Evolutionary conservation across 2,888 invertebrate species (phyloP).

Genomic region (Tenthredo scrophulariae): DNA sequence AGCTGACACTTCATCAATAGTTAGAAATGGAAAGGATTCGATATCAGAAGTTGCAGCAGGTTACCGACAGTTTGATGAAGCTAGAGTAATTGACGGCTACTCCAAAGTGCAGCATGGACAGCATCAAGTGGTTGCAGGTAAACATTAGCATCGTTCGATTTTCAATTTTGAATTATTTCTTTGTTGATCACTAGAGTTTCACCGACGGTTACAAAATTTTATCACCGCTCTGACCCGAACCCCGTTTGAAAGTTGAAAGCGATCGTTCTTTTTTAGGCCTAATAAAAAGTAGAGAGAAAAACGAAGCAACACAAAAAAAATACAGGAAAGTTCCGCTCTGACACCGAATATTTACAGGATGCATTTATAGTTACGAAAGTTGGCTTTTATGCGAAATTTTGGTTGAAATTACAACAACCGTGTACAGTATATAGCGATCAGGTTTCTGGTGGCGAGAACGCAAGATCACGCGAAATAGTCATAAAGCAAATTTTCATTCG

Average conservation of each 20-base stretch:
- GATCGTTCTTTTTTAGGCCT: slow-evolving; percentile 30
- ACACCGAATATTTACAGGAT: slow-evolving; percentile 27
- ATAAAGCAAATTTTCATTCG: slow-evolving; percentile 19
- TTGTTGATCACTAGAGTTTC: slow-evolving; percentile 8
- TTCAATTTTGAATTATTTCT: slow-evolving; percentile 3
- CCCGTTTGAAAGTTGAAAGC: slow-evolving; percentile 47
- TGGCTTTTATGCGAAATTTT: slow-evolving; percentile 29
- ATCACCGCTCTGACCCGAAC: slow-evolving; percentile 39
- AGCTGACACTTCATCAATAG: slow-evolving; percentile 7
- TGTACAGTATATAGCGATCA: neutral
- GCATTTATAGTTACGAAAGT: slow-evolving; percentile 47
- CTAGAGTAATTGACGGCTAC: slow-evolving; percentile 44
- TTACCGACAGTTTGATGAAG: slow-evolving; percentile 38
- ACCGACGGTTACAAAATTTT: slow-evolving; percentile 40
- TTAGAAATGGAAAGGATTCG: slow-evolving; percentile 41
- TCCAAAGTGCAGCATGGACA: slow-evolving; percentile 48
- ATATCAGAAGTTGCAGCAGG: slow-evolving; percentile 51
- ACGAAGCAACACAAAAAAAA: neutral
- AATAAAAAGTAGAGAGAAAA: slow-evolving; percentile 16
- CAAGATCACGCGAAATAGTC: slow-evolving; percentile 43
- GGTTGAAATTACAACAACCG: slow-evolving; percentile 4
- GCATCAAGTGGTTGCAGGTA: slow-evolving; percentile 21
- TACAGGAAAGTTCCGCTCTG: slow-evolving; percentile 36
- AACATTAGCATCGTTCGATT: neutral
- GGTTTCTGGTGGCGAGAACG: slow-evolving; percentile 2